Base-by-base conservation (phyloP, 1,140 invertebrate species). In the Cephus cinctus region DNA sequence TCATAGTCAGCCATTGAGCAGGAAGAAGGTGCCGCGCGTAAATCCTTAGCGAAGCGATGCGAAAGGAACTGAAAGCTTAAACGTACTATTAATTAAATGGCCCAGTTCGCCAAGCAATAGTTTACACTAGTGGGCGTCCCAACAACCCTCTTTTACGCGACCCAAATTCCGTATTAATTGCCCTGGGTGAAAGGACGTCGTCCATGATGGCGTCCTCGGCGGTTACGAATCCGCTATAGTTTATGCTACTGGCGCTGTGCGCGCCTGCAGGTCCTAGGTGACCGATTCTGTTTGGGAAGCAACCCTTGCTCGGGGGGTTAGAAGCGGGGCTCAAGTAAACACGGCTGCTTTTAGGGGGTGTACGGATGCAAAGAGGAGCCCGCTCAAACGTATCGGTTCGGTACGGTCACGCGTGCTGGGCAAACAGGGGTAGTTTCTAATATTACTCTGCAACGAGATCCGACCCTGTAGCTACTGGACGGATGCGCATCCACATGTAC, bases 221-320 rank as follows among this genome's bases (percentile, higher is more conserved):
- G n/a, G n/a, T n/a, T n/a, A n/a, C n/a, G n/a, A n/a, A n/a, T n/a
- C n/a, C n/a, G n/a, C n/a, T n/a, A n/a, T n/a, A n/a, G n/a, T n/a
- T n/a, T n/a, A n/a, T n/a, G n/a, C n/a, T n/a, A n/a, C n/a, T n/a
- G n/a, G n/a, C n/a, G n/a, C n/a, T n/a, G n/a, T n/a, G 6, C 25
- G 59, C 58, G 57, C 50, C 47, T 52, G 53, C 48, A 54, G 59
- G 56, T 57, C 67, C 67, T 68, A 58, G 56, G 61, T 67, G 67
- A 68, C 63, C 66, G 69, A 70, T 67, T 70, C 65, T 69, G 67
- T 71, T 71, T 71, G 65, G 67, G 63, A 43, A 61, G 60, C 63
- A 63, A 72, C 69, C 69, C 68, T 72, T 71, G 68, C 63, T 63
- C 47, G 54, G 51, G n/a, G n/a, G 63, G 67, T 58, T 58, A 50